These are phyloP conservation scores for Enoplosus armatus DNA, from an alignment of 2,797 vertebrate species.

Conservation along the genomic window DNA sequence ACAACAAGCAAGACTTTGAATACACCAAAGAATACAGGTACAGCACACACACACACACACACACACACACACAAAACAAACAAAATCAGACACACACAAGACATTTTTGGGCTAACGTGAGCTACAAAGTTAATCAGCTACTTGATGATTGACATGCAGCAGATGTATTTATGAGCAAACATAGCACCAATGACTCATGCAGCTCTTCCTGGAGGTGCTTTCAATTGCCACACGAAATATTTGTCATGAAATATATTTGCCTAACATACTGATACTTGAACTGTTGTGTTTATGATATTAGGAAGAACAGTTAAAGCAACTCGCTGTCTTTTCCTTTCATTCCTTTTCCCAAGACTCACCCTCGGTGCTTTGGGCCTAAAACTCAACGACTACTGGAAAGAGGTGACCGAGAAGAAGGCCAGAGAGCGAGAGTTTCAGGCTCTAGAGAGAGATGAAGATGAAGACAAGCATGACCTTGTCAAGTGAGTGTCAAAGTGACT, in stretches of 20 bases:
- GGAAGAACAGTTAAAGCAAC: not conserved
- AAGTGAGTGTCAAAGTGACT: constrained; percentile 60
- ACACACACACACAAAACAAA: not conserved
- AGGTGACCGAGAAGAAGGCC: constrained; percentile 81
- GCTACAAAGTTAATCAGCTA: not conserved
- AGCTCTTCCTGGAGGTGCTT: not conserved
- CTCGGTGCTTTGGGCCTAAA: constrained; percentile 87
- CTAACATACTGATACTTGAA: not conserved
- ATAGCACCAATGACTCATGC: not conserved
- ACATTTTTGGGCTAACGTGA: not conserved
- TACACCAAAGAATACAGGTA: constrained; percentile 90
- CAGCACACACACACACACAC: not conserved
- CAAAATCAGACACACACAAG: not conserved
- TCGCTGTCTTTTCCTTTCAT: not conserved
- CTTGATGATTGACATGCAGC: not conserved
- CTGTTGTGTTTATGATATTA: not conserved
- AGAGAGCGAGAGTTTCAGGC: constrained; percentile 77
- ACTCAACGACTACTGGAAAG: constrained; percentile 89
- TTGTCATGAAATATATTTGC: not conserved
- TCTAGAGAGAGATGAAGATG: constrained; percentile 55
- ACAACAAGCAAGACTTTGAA: constrained; percentile 91
- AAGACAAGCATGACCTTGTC: not conserved
- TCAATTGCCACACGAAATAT: not conserved
- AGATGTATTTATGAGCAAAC: not conserved
- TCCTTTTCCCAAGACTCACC: constrained; percentile 74